A percentile compares a stretch with the other conserved stretches of the same genome.
These are phyloP conservation scores for Colossoma macropomum DNA, from an alignment of 2,113 vertebrate species.

Conservation along the genomic window DNA sequence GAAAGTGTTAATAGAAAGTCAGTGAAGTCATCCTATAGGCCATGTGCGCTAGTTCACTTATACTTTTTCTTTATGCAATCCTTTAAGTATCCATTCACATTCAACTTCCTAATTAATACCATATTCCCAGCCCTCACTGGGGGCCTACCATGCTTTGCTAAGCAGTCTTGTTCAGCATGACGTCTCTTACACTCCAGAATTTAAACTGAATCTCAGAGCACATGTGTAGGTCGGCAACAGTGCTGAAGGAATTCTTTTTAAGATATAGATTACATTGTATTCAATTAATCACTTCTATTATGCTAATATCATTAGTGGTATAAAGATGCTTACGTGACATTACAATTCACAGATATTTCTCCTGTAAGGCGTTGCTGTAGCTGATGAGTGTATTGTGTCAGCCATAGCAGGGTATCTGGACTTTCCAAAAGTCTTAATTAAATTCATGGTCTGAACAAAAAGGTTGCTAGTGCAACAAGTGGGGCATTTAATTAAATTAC, in stretches of 20 bases:
- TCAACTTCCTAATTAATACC: neutral
- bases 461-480: slow-evolving; percentile 21
- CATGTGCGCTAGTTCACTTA: neutral
- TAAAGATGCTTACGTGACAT: slow-evolving; percentile 76
- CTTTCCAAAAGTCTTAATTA: slow-evolving; percentile 62
- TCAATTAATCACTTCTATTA: slow-evolving; percentile 72
- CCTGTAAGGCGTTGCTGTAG: slow-evolving; percentile 32
- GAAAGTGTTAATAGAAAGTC: neutral
- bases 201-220: neutral
- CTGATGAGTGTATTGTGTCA: slow-evolving; percentile 67
- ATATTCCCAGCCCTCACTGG: neutral
- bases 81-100: neutral
- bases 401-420: slow-evolving; percentile 58
- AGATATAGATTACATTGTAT: slow-evolving; percentile 65
- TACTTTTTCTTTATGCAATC: neutral
- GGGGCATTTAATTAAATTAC: slow-evolving; percentile 24
- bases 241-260: slow-evolving; percentile 38
- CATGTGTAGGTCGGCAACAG: neutral
- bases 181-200: neutral
- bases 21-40: neutral
- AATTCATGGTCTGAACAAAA: slow-evolving; percentile 59
- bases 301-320: slow-evolving; percentile 66
- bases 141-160: neutral
- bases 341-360: slow-evolving; percentile 67
- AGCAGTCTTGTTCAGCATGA: slow-evolving; percentile 1